A percentile compares a stretch with the other conserved stretches of the same genome.
Evolutionary conservation across 2,797 vertebrate species (phyloP).

Genomic region (Echeneis naucrates): DNA sequence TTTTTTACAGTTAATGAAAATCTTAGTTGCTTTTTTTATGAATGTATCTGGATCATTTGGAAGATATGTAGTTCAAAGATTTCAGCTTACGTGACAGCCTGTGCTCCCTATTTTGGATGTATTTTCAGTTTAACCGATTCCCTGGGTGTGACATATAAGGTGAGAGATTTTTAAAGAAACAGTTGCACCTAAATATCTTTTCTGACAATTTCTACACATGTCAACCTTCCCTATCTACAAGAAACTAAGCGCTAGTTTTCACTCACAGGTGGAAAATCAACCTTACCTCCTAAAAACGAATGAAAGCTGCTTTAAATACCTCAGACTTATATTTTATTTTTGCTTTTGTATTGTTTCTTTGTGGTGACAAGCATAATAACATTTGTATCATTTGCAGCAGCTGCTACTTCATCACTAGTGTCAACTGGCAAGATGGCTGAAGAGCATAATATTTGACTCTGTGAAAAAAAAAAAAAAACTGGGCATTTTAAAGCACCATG

Average conservation of each 20-base stretch:
- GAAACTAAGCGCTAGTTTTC: background rate
- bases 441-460: background rate
- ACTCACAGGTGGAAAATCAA: background rate
- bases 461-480: background rate
- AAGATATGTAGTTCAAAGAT: background rate
- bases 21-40: background rate
- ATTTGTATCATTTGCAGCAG: background rate
- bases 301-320: background rate
- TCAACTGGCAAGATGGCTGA: background rate
- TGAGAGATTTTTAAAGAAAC: background rate
- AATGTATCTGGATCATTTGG: conserved; percentile 6
- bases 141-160: conserved; percentile 1
- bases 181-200: background rate
- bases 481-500: background rate
- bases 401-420: background rate
- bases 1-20: background rate
- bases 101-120: conserved; percentile 1
- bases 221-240: background rate
- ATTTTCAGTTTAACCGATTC: conserved; percentile 10
- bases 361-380: background rate
- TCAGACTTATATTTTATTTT: background rate
- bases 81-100: conserved; percentile 13
- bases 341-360: background rate
- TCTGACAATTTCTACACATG: background rate
- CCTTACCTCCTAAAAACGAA: background rate